Conservation (phyloP, 2,797 vertebrate genomes). For the Coreius guichenoti region DNA sequence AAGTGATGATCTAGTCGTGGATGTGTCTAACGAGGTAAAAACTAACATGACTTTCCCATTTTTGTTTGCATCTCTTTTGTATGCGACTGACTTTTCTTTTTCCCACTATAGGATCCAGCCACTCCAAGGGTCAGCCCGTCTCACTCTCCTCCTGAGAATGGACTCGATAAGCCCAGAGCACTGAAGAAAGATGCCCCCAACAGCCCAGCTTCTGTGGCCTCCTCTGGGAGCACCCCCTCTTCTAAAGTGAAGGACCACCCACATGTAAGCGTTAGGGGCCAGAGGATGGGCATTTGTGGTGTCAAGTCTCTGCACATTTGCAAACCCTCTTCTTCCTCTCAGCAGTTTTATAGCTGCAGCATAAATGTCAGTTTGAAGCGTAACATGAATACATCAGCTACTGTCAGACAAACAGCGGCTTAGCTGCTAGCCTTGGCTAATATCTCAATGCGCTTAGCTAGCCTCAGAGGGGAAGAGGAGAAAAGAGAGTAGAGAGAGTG, state of each 20-base stretch:
- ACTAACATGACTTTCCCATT: neutral
- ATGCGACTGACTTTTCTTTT: neutral
- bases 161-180: conserved; percentile 89
- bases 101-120: conserved; percentile 83
- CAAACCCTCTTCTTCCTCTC: conserved; percentile 70
- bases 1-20: conserved; percentile 95
- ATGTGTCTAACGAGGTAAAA: conserved; percentile 93
- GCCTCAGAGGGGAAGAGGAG: conserved; percentile 55
- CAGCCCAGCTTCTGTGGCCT: conserved; percentile 94
- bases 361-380: conserved; percentile 71
- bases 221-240: conserved; percentile 96
- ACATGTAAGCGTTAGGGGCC: conserved; percentile 80
- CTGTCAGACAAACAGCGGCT: conserved; percentile 35
- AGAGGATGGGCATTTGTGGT: conserved; percentile 40
- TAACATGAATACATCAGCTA: conserved; percentile 38
- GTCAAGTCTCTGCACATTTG: conserved; percentile 62
- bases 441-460: conserved; percentile 56
- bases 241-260: conserved; percentile 96
- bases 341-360: conserved; percentile 75
- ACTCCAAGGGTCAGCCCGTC: conserved; percentile 92
- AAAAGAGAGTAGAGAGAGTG: conserved; percentile 60
- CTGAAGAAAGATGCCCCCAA: conserved; percentile 92
- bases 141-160: conserved; percentile 93
- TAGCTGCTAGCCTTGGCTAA: conserved; percentile 34
- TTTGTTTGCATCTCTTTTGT: conserved; percentile 52